Conservation (phyloP, 1,140 invertebrate species). For the Apis dorsata region DNA sequence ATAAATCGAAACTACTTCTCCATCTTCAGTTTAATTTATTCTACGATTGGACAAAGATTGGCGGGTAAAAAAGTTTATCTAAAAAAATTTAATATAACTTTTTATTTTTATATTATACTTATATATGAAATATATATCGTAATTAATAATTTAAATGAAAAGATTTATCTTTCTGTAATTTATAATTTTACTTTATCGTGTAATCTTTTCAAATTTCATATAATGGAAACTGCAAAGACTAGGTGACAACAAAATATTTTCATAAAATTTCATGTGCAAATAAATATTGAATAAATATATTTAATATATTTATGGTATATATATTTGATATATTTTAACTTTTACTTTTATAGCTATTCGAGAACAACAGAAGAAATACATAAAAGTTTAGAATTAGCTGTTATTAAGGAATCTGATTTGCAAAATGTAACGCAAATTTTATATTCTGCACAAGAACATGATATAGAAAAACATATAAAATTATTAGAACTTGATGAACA, state of each 20-base stretch:
- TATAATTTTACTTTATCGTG: not conserved
- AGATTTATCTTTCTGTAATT: not conserved
- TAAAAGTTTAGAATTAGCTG: constrained; percentile 84
- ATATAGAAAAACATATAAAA: constrained; percentile 81
- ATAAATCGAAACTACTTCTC: constrained; percentile 27
- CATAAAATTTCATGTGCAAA: not conserved
- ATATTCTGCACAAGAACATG: constrained; percentile 80
- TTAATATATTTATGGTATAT: not conserved
- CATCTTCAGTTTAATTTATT: constrained; percentile 9
- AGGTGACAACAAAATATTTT: not conserved
- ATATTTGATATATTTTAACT: not conserved
- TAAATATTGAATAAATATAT: not conserved
- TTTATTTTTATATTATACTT: not conserved
- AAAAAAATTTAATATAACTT: not conserved
- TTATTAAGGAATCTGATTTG: constrained; percentile 84
- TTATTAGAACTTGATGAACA: constrained; percentile 85
- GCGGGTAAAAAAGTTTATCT: not conserved
- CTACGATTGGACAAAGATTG: not conserved
- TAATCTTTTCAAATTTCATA: not conserved
- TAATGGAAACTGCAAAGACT: not conserved
- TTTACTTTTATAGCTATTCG: constrained; percentile 8
- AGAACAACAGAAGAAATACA: constrained; percentile 79
- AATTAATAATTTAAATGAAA: not conserved
- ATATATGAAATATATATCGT: no score
- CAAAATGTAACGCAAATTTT: constrained; percentile 84